These are phyloP conservation scores for Acropora tenuis DNA, from an alignment of 64 coral and sea anemone species.

Conservation along the genomic window DNA sequence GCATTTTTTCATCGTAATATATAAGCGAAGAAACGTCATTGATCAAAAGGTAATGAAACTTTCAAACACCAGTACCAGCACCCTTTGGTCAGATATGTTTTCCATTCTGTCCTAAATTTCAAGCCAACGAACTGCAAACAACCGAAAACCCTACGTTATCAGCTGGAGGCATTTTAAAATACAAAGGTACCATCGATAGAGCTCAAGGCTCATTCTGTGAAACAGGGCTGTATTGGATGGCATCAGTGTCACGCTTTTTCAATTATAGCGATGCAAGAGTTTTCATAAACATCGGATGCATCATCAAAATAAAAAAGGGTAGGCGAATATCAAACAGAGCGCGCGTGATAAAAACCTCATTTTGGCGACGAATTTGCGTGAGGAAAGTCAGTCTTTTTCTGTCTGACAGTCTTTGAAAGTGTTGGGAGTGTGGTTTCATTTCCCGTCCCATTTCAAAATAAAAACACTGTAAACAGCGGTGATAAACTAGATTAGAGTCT, in stretches of 20 bases:
- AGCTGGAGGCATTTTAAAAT: background rate
- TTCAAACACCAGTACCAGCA: background rate
- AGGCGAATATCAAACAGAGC: too few species aligned
- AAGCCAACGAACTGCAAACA: background rate
- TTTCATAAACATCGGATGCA: background rate
- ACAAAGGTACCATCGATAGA: background rate
- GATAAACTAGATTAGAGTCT: background rate
- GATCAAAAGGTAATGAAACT: conserved; percentile 3
- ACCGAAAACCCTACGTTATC: background rate
- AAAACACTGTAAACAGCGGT: background rate
- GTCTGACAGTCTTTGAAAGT: background rate
- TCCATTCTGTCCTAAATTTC: background rate
- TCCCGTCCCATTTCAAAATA: background rate
- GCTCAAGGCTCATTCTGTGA: background rate
- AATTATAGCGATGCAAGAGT: background rate
- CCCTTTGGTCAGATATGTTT: background rate
- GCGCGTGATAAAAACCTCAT: too few species aligned
- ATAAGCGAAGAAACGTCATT: background rate
- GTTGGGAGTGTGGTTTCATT: background rate
- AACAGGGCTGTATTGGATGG: background rate
- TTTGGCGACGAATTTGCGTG: too few species aligned
- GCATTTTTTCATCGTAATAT: background rate
- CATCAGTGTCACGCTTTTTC: background rate
- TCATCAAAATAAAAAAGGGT: background rate
- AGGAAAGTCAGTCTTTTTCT: too few species aligned